A percentile compares a stretch with the other conserved stretches of the same genome.
Evolutionary conservation across 1,140 invertebrate genomes (phyloP).

Genomic region (Drosophila fuyamai): DNA sequence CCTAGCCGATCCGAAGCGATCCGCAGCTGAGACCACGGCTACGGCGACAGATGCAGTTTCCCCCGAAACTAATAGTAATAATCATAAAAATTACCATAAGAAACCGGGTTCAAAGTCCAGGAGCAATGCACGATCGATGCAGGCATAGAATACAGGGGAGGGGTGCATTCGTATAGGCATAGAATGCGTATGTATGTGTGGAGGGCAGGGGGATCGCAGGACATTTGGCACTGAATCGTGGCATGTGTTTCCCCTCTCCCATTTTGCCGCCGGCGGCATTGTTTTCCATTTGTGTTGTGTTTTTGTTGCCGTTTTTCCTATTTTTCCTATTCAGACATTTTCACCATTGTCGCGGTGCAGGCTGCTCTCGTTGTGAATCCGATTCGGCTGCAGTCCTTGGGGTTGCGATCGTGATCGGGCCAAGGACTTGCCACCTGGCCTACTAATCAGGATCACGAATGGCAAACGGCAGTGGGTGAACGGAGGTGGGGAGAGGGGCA

Average conservation of each 20-base stretch:
- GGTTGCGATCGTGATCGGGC: conserved; percentile 9
- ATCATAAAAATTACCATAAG: conserved; percentile 78
- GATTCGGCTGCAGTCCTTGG: conserved; percentile 6
- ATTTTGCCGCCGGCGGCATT: conserved; percentile 8
- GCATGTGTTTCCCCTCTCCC: conserved; percentile 61
- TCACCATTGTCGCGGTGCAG: conserved; percentile 40
- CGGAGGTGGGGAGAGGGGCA: neutral
- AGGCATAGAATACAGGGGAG: conserved; percentile 1
- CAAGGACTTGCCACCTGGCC: conserved; percentile 57
- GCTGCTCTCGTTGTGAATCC: conserved; percentile 16
- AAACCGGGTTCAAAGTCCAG: conserved; percentile 37
- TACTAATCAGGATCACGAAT: conserved; percentile 55
- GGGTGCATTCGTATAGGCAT: neutral
- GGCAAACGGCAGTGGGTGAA: neutral
- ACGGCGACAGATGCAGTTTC: conserved; percentile 70
- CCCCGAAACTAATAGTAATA: conserved; percentile 64
- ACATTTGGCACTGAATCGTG: conserved; percentile 56
- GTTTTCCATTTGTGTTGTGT: conserved; percentile 11
- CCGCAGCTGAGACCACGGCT: conserved; percentile 16
- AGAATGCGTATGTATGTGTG: neutral
- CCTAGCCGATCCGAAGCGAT: neutral
- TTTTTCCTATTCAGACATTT: conserved; percentile 23
- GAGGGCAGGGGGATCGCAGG: conserved; percentile 30
- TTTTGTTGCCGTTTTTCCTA: conserved; percentile 41
- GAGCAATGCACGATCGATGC: neutral